A percentile compares a stretch with the other conserved stretches of the same genome.
Conservation (phyloP, 2,113 vertebrate genomes). For the Osmerus eperlanus region DNA sequence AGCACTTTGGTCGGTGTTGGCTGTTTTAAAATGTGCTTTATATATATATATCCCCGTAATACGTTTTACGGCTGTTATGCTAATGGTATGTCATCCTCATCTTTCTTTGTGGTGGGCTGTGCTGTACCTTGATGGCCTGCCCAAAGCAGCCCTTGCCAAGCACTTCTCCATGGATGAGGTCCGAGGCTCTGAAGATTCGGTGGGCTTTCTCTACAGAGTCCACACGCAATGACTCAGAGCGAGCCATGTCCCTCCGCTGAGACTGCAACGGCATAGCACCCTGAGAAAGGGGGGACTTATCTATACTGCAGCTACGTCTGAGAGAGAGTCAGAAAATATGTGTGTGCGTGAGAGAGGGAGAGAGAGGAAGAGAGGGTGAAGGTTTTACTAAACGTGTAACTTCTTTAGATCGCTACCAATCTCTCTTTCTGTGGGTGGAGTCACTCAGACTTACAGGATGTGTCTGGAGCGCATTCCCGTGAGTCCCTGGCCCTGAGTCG, state of each 20-base stretch:
- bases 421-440: background rate
- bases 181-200: conserved; percentile 93
- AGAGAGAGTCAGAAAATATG: conserved; percentile 8
- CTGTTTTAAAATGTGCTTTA: too few relatives aligned
- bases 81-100: too few relatives aligned
- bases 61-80: too few relatives aligned
- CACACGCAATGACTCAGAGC: conserved; percentile 86
- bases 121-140: conserved; percentile 90
- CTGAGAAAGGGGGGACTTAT: conserved; percentile 77
- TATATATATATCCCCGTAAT: too few relatives aligned
- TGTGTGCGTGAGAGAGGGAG: background rate
- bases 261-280: conserved; percentile 72
- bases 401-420: background rate
- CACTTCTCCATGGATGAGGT: conserved; percentile 93
- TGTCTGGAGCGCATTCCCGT: conserved; percentile 57
- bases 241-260: conserved; percentile 86
- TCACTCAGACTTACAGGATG: conserved; percentile 71
- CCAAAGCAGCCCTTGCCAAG: conserved; percentile 94
- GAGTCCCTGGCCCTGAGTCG: conserved; percentile 51
- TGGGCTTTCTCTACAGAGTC: conserved; percentile 75
- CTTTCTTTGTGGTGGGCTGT: background rate
- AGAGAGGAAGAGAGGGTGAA: background rate
- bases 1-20: background rate
- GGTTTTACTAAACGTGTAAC: background rate
- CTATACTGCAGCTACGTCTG: conserved; percentile 94